phyloP scores from a whole-genome alignment of 1,140 invertebrate genomes.

The Calliphora vicina region DNA sequence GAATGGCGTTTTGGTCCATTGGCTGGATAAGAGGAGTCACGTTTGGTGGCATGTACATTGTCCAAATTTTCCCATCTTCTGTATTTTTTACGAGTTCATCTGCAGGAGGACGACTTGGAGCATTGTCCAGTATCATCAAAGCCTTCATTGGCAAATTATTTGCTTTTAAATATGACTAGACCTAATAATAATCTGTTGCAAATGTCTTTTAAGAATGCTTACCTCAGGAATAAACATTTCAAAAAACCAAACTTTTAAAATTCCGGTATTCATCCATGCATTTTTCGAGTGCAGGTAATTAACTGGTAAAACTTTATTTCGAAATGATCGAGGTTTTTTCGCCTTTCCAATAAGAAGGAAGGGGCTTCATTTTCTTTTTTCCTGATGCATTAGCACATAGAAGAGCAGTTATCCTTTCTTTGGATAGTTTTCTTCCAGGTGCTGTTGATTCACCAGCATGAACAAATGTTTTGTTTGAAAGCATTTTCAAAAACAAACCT shows the following conservation, averaged over 20 bases:
- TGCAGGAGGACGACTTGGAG: slow-evolving; percentile 44
- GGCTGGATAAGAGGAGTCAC: slow-evolving; percentile 65
- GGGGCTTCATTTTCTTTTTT: slow-evolving; percentile 48
- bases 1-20: slow-evolving; percentile 65
- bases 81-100: slow-evolving; percentile 39
- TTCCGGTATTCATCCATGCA: slow-evolving; percentile 42
- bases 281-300: slow-evolving; percentile 54
- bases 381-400: slow-evolving; percentile 49
- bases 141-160: slow-evolving; percentile 56
- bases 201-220: slow-evolving; percentile 11
- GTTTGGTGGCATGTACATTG: slow-evolving; percentile 62
- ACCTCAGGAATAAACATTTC: slow-evolving; percentile 52
- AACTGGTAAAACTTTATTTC: slow-evolving; percentile 47
- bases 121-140: slow-evolving; percentile 61
- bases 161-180: slow-evolving; percentile 45
- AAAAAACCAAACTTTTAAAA: slow-evolving; percentile 59
- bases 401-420: slow-evolving; percentile 44
- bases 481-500: slow-evolving; percentile 57
- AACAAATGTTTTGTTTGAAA: slow-evolving; percentile 57
- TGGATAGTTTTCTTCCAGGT: slow-evolving; percentile 48
- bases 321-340: slow-evolving; percentile 50
- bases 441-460: slow-evolving; percentile 46
- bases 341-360: slow-evolving; percentile 51
- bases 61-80: slow-evolving; percentile 43
- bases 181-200: slow-evolving; percentile 1